Conservation (phyloP, 2,888 invertebrate species). For the Nebria salina region DNA sequence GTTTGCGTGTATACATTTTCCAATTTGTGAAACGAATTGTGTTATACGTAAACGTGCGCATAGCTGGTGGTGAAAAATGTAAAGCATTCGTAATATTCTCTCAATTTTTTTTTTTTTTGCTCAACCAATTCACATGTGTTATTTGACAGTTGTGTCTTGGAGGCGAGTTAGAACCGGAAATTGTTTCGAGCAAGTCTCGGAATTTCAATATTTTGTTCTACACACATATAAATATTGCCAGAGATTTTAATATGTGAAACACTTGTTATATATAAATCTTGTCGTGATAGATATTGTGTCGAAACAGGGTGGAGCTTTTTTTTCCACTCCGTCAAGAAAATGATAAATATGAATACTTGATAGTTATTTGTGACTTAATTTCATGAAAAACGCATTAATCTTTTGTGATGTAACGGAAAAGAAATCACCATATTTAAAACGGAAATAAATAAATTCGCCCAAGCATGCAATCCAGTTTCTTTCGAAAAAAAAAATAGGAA, state of each 20-base stretch:
- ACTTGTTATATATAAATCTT: neutral
- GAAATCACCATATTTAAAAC: neutral
- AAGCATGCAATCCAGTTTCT: neutral
- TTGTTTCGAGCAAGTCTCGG: neutral
- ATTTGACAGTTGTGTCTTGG: neutral
- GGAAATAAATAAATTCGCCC: neutral
- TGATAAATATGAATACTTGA: conserved; percentile 1
- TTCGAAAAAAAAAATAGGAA: neutral
- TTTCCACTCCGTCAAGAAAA: neutral
- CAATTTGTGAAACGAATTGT: neutral
- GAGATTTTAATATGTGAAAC: neutral
- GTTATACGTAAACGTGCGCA: neutral
- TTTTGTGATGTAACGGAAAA: no score
- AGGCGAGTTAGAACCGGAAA: neutral
- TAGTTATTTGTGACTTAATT: neutral
- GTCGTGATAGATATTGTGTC: neutral
- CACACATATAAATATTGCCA: neutral
- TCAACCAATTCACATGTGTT: conserved; percentile 1
- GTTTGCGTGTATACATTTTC: neutral
- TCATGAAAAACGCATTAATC: neutral
- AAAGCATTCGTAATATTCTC: neutral
- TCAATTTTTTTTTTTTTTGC: neutral
- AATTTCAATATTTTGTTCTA: neutral
- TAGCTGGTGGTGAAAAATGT: neutral
- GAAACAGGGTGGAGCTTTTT: neutral